Conservation (phyloP, 2,113 vertebrate species). For the Telmatochromis sp. region DNA sequence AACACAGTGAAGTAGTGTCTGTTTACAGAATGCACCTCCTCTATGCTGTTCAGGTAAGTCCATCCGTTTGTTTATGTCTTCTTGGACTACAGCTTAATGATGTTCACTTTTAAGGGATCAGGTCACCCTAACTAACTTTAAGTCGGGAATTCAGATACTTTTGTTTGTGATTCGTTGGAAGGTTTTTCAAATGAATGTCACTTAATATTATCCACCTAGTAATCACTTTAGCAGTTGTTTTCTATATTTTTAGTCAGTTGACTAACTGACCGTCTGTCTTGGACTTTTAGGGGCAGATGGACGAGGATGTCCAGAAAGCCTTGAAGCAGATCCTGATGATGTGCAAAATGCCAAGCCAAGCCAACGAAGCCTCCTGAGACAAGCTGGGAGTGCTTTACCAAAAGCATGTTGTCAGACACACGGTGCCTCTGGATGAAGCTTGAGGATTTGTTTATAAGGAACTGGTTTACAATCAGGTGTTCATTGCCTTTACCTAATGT, state of each 20-base stretch:
- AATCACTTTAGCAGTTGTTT: neutral
- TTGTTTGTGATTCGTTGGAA: neutral
- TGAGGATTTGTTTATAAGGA: constrained; percentile 1
- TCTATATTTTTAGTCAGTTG: neutral
- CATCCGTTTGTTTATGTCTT: neutral
- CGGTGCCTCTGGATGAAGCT: constrained; percentile 33
- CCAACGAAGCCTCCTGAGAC: constrained; percentile 75
- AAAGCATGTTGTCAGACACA: neutral
- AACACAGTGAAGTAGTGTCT: constrained; percentile 89
- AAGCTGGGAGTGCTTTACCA: neutral
- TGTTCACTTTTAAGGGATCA: neutral
- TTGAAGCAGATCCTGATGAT: constrained; percentile 95
- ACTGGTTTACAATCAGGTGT: constrained; percentile 24
- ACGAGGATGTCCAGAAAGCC: constrained; percentile 97
- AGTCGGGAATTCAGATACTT: neutral
- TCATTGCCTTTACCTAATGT: neutral
- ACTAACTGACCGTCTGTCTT: neutral
- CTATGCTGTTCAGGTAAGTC: constrained; percentile 91
- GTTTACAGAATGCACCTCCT: constrained; percentile 98
- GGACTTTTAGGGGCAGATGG: constrained; percentile 89
- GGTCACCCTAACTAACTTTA: neutral
- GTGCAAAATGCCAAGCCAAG: constrained; percentile 89
- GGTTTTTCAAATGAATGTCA: neutral
- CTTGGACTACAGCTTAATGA: neutral
- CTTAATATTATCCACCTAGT: neutral